These are phyloP conservation scores for Nothocercus nigrocapillus DNA, from an alignment of 2,113 vertebrate species.

Conservation along the genomic window DNA sequence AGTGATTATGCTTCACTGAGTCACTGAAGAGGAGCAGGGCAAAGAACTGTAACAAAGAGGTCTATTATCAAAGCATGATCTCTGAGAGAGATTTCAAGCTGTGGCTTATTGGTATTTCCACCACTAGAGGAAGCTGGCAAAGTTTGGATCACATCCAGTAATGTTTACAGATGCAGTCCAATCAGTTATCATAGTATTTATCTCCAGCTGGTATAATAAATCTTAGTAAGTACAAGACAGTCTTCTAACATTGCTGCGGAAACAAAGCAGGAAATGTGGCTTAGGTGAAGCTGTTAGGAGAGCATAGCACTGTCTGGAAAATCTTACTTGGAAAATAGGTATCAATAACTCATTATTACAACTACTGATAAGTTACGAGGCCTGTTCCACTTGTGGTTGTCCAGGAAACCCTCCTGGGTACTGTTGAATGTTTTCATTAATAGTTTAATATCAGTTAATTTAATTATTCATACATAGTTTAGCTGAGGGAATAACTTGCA, in stretches of 20 bases:
- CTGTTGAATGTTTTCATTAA: constrained; percentile 1
- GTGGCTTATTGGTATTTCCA: not conserved
- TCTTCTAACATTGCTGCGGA: not conserved
- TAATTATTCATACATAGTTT: constrained; percentile 6
- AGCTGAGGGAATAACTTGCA: not conserved
- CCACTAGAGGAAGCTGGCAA: not conserved
- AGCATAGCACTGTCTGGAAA: not conserved
- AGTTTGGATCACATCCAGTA: not conserved
- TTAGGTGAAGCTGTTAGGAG: not conserved
- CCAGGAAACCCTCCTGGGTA: not conserved
- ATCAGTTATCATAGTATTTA: not conserved
- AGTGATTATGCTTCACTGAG: not conserved
- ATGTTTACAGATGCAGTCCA: not conserved
- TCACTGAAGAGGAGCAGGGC: not conserved
- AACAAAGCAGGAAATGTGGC: not conserved
- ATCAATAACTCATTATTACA: not conserved
- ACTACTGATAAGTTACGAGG: not conserved
- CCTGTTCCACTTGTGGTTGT: not conserved
- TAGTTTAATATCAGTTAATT: not conserved
- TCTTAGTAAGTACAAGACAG: not conserved
- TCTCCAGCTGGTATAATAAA: not conserved
- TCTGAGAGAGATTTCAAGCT: not conserved
- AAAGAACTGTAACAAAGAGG: not conserved
- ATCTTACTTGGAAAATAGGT: not conserved
- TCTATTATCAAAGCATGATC: not conserved